Evolutionary conservation across 2,113 vertebrate genomes (phyloP), one percentile per base, ranked within the genome.

Genomic region (Aplodontia rufa): DNA sequence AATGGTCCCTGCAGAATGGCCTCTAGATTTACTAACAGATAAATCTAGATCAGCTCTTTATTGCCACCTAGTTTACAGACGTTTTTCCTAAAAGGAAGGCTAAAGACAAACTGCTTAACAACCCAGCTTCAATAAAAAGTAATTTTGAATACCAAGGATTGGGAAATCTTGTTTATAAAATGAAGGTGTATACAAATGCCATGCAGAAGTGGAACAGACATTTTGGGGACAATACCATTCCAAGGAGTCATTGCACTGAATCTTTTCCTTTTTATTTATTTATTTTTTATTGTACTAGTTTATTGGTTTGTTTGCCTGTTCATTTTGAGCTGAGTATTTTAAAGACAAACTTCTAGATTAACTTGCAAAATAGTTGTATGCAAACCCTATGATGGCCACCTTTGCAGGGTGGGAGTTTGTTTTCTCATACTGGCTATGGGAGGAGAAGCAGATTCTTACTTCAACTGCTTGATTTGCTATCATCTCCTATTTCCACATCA

Each of bases 181-280:
- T n/a, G 71, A 78, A 53, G 32, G 16, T 14, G 40, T 10, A 47
- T 85, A 17, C 64, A 68, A 85, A 8, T 12, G 49, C 19, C 90
- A 3, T 24, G 22, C 26, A 32, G 4, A 5, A 49, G 13, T 37
- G 14, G 6, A 7, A 7, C 4, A 95, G n/a, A 53, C 16, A 24
- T 35, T 8, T 55, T 26, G 22, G 5, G 17, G 80, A 11, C 7
- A 1, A 0, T 22, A 6, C 3, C 40, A 16, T 86, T 45, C 28
- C 14, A 32, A 7, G 1, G 20, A n/a, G 9, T 49, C 3, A 0
- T 6, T 35, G 7, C 5, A 3, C 35, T 35, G 26, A 51, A 9
- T 49, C 13, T 64, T 66, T 76, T 40, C 71, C 16, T 51, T 24
- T 26, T 68, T 45, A 5, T 32, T 13, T 51, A 9, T 66, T 66